Conservation (phyloP, 2,113 vertebrate species). For the Heterochromis multidens region DNA sequence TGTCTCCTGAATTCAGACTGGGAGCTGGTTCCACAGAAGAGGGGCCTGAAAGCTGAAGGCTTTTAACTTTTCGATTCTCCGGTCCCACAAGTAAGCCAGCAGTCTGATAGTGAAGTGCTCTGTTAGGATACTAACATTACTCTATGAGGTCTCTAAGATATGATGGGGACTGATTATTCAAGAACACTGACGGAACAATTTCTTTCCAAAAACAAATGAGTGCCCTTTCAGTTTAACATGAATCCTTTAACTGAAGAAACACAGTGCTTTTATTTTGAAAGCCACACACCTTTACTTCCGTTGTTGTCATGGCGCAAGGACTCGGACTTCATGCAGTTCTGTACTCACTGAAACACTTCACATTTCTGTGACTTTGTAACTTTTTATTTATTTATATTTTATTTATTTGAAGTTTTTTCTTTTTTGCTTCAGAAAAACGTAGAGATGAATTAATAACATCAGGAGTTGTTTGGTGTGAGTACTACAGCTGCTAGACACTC, state of each 20-base stretch:
- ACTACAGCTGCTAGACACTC: background rate
- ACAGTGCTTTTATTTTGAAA: background rate
- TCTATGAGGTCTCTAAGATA: background rate
- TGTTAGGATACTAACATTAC: background rate
- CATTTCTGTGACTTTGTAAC: background rate
- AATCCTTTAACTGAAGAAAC: background rate
- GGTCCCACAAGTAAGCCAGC: background rate
- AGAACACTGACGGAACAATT: background rate
- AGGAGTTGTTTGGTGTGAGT: background rate
- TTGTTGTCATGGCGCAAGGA: background rate
- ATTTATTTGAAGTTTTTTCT: background rate
- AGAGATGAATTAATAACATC: too few relatives aligned
- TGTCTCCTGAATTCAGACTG: background rate
- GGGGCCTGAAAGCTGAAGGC: background rate
- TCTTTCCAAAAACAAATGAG: fast-evolving
- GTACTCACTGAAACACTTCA: background rate
- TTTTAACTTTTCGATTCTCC: background rate
- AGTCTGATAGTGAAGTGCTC: background rate
- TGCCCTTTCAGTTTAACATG: background rate
- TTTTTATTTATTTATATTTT: background rate
- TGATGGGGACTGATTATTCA: background rate
- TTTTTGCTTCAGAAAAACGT: background rate
- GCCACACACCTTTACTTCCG: background rate
- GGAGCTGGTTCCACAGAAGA: background rate
- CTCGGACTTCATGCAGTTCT: background rate